Percentiles rank a stretch among this genome's conserved stretches.
Conservation (phyloP, 2,888 invertebrate species). For the Myopa testacea region DNA sequence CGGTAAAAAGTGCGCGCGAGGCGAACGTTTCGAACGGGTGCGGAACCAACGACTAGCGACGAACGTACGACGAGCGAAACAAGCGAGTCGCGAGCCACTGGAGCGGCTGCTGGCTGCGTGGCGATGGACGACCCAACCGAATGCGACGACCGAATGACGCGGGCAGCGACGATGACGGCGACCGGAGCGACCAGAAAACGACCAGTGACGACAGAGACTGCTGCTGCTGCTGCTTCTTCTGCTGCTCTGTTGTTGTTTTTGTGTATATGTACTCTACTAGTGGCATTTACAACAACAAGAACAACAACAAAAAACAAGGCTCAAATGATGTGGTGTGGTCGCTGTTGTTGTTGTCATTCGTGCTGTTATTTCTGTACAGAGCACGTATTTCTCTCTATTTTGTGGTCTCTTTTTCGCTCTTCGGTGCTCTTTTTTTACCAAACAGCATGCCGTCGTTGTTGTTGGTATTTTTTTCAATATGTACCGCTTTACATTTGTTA, state of each 20-base stretch:
- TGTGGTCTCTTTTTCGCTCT: constrained; percentile 7
- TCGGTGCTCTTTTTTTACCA: constrained; percentile 3
- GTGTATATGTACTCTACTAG: no score
- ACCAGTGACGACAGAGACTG: neutral
- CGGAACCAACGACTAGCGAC: constrained; percentile 28
- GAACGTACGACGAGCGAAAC: constrained; percentile 46
- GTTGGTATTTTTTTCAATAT: neutral
- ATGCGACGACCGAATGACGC: constrained; percentile 33
- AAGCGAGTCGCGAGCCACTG: constrained; percentile 55
- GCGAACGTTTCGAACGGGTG: constrained; percentile 35
- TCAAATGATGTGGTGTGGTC: neutral
- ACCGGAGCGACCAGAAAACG: neutral
- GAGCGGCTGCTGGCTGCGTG: constrained; percentile 52
- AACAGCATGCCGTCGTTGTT: neutral
- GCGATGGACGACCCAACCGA: constrained; percentile 51
- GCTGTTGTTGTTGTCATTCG: neutral
- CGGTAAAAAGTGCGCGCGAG: constrained; percentile 55
- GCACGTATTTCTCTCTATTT: neutral
- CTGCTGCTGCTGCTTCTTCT: neutral
- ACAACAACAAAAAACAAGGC: no score
- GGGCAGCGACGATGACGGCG: constrained; percentile 37
- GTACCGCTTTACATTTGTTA: neutral
- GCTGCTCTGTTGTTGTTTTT: neutral
- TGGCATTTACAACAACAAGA: constrained; percentile 14
- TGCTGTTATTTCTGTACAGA: constrained; percentile 6